phyloP scores from a whole-genome alignment of 2,797 vertebrate species.

The Gouania willdenowi region DNA sequence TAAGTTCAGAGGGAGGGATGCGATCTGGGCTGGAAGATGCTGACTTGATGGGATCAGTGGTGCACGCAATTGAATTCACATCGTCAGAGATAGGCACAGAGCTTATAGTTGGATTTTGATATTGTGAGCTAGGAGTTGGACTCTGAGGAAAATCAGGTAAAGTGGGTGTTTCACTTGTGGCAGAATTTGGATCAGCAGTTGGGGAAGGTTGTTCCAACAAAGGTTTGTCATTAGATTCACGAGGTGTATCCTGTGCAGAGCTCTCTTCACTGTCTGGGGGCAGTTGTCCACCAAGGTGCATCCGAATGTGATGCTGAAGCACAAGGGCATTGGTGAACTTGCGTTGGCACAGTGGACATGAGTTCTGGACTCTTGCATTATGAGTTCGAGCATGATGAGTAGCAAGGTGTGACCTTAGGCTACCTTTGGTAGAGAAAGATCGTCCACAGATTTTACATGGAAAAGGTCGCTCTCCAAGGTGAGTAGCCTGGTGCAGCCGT shows the following conservation, averaged over 20 bases:
- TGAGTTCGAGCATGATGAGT: slow-evolving; percentile 84
- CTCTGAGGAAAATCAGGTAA: slow-evolving; percentile 17
- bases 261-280: slow-evolving; percentile 69
- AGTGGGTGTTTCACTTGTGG: slow-evolving; percentile 30
- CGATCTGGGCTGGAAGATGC: slow-evolving; percentile 68
- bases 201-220: slow-evolving; percentile 49
- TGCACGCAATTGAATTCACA: slow-evolving; percentile 44
- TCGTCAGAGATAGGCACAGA: slow-evolving; percentile 16
- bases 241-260: slow-evolving; percentile 49
- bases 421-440: slow-evolving; percentile 90
- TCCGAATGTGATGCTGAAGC: slow-evolving; percentile 89
- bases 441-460: slow-evolving; percentile 89
- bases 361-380: slow-evolving; percentile 83
- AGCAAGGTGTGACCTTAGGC: slow-evolving; percentile 84
- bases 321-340: slow-evolving; percentile 91
- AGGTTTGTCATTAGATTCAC: slow-evolving; percentile 48
- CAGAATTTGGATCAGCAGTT: slow-evolving; percentile 32
- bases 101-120: slow-evolving; percentile 24
- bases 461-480: slow-evolving; percentile 88
- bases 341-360: slow-evolving; percentile 88
- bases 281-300: slow-evolving; percentile 90
- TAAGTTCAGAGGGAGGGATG: slow-evolving; percentile 69
- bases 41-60: slow-evolving; percentile 50
- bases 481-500: slow-evolving; percentile 87
- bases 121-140: slow-evolving; percentile 35